A percentile compares a stretch with the other conserved stretches of the same genome.
Conservation (phyloP, 2,797 vertebrate species). For the Phataginus tricuspis region DNA sequence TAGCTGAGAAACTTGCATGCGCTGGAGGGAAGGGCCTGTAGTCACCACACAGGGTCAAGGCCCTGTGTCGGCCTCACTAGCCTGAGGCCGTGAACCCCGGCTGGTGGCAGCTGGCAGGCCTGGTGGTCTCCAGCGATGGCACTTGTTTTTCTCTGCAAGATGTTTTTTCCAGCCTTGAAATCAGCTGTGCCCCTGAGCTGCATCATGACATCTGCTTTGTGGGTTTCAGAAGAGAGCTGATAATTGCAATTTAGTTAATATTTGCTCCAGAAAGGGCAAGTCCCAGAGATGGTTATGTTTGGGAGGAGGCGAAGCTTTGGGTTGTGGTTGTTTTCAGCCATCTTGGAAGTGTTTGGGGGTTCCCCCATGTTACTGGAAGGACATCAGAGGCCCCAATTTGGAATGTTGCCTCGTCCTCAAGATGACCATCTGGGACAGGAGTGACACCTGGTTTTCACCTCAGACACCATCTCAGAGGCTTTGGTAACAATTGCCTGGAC, state of each 20-base stretch:
- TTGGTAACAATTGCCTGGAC: not conserved
- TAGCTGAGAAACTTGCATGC: not conserved
- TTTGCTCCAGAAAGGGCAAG: not conserved
- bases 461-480: not conserved
- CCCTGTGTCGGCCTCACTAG: not conserved
- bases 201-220: not conserved
- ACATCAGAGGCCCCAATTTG: not conserved
- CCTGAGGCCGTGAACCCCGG: accelerated
- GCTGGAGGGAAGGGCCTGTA: not conserved
- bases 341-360: not conserved
- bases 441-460: not conserved
- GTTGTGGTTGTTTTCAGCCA: not conserved
- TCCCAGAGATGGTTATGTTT: not conserved
- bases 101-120: accelerated
- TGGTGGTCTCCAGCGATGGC: no score
- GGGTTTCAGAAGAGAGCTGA: not conserved
- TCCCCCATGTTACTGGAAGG: not conserved
- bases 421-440: not conserved
- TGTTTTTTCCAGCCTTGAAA: not conserved
- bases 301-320: not conserved
- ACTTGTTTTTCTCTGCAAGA: not conserved
- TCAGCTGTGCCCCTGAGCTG: not conserved
- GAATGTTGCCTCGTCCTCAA: not conserved
- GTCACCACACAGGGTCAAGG: not conserved
- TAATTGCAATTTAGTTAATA: not conserved